These are phyloP conservation scores for Muschampia plurimacula DNA, from an alignment of 2,888 invertebrate genomes.

Conservation along the genomic window DNA sequence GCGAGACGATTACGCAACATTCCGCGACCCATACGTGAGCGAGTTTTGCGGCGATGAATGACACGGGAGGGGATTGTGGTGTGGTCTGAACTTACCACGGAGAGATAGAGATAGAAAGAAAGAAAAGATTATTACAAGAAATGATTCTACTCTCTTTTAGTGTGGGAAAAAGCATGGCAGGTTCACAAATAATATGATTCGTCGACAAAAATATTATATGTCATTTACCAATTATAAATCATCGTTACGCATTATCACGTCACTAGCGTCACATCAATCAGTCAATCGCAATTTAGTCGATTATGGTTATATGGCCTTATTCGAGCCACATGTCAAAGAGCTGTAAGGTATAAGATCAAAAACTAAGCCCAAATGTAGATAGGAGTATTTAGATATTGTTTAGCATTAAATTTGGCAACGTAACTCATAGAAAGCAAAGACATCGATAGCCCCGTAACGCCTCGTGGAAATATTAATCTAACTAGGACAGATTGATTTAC, in stretches of 20 bases:
- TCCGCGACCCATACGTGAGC: constrained; percentile 59
- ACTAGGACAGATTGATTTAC: constrained; percentile 81
- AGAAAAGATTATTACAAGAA: neutral
- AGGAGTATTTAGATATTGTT: constrained; percentile 48
- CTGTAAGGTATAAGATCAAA: neutral
- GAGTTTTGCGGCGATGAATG: constrained; percentile 44
- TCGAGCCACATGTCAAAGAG: no score
- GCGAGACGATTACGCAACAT: constrained; percentile 65
- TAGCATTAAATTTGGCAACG: constrained; percentile 66
- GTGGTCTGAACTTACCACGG: constrained; percentile 32
- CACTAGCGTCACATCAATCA: no score
- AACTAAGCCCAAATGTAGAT: constrained; percentile 38
- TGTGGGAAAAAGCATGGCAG: no score
- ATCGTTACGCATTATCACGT: no score
- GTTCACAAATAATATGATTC: no score
- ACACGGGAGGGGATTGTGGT: constrained; percentile 49
- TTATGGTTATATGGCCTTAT: no score
- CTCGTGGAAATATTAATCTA: constrained; percentile 74
- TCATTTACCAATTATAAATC: no score
- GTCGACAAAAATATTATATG: no score
- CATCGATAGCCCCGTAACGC: constrained; percentile 64
- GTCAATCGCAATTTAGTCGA: no score
- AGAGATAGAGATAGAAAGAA: neutral
- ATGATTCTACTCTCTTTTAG: neutral
- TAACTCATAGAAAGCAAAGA: constrained; percentile 73